Conservation (phyloP, 2,113 vertebrate species). For the Tupaia tana region DNA sequence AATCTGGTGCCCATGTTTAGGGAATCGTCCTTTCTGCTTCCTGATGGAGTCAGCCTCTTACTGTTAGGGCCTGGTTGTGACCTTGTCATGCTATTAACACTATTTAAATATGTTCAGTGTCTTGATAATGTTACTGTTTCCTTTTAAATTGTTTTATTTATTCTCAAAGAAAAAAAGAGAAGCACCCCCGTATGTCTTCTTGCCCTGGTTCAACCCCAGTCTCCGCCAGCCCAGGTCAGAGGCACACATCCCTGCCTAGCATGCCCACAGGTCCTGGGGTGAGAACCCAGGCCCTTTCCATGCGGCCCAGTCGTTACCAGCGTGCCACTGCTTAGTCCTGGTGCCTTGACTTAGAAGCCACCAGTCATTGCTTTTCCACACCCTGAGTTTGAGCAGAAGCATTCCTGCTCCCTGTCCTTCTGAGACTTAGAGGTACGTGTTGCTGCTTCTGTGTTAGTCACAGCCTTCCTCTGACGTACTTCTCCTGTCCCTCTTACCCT, state of each 20-base stretch:
- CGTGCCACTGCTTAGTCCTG: too few species aligned
- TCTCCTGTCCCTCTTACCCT: not conserved
- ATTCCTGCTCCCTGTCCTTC: not conserved
- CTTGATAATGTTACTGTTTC: not conserved
- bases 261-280: too few species aligned
- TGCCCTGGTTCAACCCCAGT: too few species aligned
- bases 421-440: not conserved
- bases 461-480: slow-evolving; percentile 16
- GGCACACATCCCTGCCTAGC: too few species aligned
- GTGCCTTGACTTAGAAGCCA: not conserved
- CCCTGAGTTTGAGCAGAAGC: not conserved
- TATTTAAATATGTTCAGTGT: not conserved
- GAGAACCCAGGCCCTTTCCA: too few species aligned
- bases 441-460: slow-evolving; percentile 10
- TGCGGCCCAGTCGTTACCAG: too few species aligned
- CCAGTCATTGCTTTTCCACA: not conserved
- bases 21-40: not conserved
- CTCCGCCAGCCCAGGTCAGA: too few species aligned
- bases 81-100: not conserved
- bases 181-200: too few species aligned
- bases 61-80: not conserved
- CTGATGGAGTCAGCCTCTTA: not conserved
- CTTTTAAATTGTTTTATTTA: too few species aligned
- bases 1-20: not conserved
- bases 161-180: too few species aligned